These are phyloP conservation scores for Siniperca knerii DNA, from an alignment of 2,113 vertebrate genomes.

Conservation along the genomic window DNA sequence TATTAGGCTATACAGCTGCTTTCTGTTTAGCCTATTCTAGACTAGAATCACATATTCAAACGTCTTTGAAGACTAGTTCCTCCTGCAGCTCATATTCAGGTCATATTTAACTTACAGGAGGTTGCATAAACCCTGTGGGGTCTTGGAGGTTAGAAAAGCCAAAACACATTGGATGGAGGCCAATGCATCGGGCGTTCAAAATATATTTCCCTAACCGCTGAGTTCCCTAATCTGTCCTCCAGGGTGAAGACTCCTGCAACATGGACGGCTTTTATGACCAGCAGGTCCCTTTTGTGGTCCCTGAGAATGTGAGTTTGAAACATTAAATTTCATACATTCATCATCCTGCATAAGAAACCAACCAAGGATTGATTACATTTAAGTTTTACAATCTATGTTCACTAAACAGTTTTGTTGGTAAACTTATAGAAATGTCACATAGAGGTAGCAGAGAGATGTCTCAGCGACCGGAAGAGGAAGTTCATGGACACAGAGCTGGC, in stretches of 20 bases:
- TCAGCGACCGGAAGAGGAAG: conserved; percentile 91
- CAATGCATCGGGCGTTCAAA: not conserved
- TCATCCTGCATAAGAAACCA: fast-evolving
- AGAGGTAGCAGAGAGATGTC: conserved; percentile 83
- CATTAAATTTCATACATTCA: no score
- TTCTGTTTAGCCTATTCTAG: conserved; percentile 6
- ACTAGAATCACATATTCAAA: not conserved
- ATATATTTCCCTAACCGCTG: no score
- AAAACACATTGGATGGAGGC: not conserved
- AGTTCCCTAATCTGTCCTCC: not conserved
- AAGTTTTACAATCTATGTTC: not conserved
- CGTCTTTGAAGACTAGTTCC: not conserved
- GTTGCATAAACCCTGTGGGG: conserved; percentile 18
- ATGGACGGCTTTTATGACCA: conserved; percentile 98
- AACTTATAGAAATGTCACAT: conserved; percentile 77
- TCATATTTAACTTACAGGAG: not conserved
- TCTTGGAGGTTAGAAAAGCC: not conserved
- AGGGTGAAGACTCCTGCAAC: conserved; percentile 68
- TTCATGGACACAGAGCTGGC: conserved; percentile 93
- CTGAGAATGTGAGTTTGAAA: conserved; percentile 88
- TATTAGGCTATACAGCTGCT: conserved; percentile 5
- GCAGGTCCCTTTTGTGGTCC: conserved; percentile 93
- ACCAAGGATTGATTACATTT: not conserved
- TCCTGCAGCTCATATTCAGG: not conserved
- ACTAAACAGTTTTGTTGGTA: not conserved